Evolutionary conservation across 2,113 vertebrate genomes (phyloP).

Genomic region (Rallus limicola): DNA sequence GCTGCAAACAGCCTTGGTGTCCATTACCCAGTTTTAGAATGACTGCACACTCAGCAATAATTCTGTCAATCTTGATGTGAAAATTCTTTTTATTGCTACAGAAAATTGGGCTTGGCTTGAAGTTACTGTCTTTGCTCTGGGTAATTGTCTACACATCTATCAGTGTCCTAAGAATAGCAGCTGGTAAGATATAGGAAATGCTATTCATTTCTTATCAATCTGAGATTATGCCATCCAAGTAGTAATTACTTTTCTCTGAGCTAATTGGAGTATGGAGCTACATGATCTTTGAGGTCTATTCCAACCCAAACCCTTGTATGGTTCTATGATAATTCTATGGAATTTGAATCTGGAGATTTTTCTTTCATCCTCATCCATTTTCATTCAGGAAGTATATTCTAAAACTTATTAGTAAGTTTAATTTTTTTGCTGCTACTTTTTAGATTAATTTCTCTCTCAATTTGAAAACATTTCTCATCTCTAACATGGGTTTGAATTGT

Average conservation of each 20-base stretch:
- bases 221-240: not conserved
- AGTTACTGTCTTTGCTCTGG: not conserved
- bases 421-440: not conserved
- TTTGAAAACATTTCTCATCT: not conserved
- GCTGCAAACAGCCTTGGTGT: not conserved
- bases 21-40: not conserved
- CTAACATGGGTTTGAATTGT: not conserved
- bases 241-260: not conserved
- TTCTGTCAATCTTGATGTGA: not conserved
- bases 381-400: not conserved
- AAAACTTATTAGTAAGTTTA: not conserved
- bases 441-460: not conserved
- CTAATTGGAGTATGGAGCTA: not conserved
- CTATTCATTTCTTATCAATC: not conserved
- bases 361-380: not conserved
- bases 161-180: not conserved
- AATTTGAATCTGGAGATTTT: not conserved
- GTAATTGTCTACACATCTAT: not conserved
- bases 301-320: too few relatives aligned
- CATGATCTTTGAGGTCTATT: too few relatives aligned
- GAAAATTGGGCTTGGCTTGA: not conserved
- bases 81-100: not conserved
- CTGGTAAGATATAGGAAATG: not conserved
- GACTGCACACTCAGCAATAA: not conserved
- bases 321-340: not conserved